Evolutionary conservation across 2,888 invertebrate species (phyloP).

Genomic region (Furcula furcula): DNA sequence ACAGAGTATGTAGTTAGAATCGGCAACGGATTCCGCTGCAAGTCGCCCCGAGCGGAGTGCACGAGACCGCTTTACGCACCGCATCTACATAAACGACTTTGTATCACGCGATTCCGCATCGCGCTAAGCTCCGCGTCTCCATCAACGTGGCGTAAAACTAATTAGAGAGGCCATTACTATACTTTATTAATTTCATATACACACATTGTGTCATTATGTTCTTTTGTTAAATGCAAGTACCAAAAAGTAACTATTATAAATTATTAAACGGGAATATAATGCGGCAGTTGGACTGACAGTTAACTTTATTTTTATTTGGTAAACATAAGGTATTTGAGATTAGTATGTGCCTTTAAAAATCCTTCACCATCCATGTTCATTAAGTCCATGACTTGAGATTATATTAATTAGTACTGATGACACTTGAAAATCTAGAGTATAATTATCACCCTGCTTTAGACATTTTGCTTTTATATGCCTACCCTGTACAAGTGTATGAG

Average conservation of each 20-base stretch:
- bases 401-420: too few species aligned
- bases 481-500: background rate
- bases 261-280: constrained; percentile 20
- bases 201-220: too few species aligned
- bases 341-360: constrained; percentile 67
- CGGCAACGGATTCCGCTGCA: too few species aligned
- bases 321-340: constrained; percentile 31
- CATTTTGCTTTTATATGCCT: constrained; percentile 4
- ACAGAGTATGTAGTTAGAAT: too few species aligned
- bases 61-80: too few species aligned
- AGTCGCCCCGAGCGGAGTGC: too few species aligned
- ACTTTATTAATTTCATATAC: background rate
- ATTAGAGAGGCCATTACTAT: too few species aligned
- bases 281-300: constrained; percentile 27
- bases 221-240: constrained; percentile 23
- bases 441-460: background rate
- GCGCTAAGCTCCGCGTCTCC: too few species aligned
- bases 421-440: constrained; percentile 3
- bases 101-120: too few species aligned
- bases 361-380: constrained; percentile 64
- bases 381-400: constrained; percentile 44
- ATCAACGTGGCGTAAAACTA: too few species aligned
- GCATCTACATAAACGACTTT: too few species aligned
- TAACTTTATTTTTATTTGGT: constrained; percentile 38
- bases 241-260: constrained; percentile 29